phyloP scores from a whole-genome alignment of 2,113 vertebrate genomes.

The Colius striatus region DNA sequence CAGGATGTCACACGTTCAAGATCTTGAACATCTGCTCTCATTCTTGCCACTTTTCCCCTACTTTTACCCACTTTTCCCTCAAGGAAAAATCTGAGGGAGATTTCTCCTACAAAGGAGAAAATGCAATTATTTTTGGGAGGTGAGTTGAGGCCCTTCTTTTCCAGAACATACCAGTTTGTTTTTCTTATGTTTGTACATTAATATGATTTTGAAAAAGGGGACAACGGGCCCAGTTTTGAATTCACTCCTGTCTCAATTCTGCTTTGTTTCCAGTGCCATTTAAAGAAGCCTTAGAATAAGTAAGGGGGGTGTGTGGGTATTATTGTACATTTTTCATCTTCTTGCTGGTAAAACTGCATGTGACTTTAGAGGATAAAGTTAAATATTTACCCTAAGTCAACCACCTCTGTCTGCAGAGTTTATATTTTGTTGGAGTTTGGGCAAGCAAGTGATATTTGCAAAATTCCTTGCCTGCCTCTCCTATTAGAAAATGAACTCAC shows the following conservation, averaged over 20 bases:
- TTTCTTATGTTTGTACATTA: not conserved
- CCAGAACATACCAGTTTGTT: not conserved
- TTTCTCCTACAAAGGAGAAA: not conserved
- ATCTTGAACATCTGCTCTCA: not conserved
- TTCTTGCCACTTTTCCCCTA: not conserved
- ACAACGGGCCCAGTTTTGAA: not conserved
- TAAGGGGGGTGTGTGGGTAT: not conserved
- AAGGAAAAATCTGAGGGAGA: not conserved
- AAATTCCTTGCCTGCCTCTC: not conserved
- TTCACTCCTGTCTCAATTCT: not conserved
- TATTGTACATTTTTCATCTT: conserved; percentile 24
- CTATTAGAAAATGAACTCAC: not conserved
- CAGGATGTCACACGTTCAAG: conserved; percentile 5
- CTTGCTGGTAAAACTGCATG: conserved; percentile 16
- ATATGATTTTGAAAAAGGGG: not conserved
- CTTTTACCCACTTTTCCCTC: not conserved
- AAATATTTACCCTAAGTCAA: conserved; percentile 63
- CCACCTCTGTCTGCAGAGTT: conserved; percentile 10
- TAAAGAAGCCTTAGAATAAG: not conserved
- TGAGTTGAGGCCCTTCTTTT: rapidly evolving
- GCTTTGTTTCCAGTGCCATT: not conserved
- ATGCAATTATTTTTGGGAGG: not conserved
- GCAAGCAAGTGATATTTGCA: conserved; percentile 14
- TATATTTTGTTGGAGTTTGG: conserved; percentile 37
- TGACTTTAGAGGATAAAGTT: conserved; percentile 34